Base-by-base conservation (phyloP, 2,797 vertebrate species). In the Leuciscus waleckii region DNA sequence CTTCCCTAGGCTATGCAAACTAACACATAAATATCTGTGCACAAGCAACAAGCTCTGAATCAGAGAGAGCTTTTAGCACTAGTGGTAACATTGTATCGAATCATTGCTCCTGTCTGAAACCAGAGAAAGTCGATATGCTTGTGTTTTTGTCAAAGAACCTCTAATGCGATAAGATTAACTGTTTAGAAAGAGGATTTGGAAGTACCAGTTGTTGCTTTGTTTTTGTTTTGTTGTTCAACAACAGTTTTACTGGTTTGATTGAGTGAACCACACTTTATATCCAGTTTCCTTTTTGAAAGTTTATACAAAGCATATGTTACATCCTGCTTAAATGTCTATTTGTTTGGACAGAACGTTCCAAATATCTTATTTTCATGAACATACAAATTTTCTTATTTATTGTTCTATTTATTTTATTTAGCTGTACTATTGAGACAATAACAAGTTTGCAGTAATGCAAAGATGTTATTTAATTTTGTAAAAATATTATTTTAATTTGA, bases 1-100 rank as follows among this genome's bases (percentile, higher is more conserved):
- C 67, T 73, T 86, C 43, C 78, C 84, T 63, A 21, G 78, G 70
- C 84, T 81, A 56, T 65, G 67, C 78, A 85, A 58, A 81, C 78
- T 81, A 74, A 78, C 68, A 41, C 37, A 41, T 37, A 85, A 81
- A 75, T 85, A 85, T 74, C 78, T 81, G 78, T 74, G 84, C 81
- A 39, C 74, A 77, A 78, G 85, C 85, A 69, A 71, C 51, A 65
- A 83, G 74, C 67, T 78, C 51, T 46, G 56, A 43, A 82, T 61
- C 83, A 73, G 83, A 63, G 67, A 85, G 76, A 79, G 67, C 10
- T 71, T 85, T 85, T 80, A 80, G 68, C 49, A 61, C 58, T 74
- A 65, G 71, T 49, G 37, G 35, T 71, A 76, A 76, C 39, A 32
- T 76, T 76, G 74, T 76, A 76, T 35, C 49, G 1, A 23, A 76